Conservation (phyloP, 2,113 vertebrate species). For the Rhabdornis inornatus region DNA sequence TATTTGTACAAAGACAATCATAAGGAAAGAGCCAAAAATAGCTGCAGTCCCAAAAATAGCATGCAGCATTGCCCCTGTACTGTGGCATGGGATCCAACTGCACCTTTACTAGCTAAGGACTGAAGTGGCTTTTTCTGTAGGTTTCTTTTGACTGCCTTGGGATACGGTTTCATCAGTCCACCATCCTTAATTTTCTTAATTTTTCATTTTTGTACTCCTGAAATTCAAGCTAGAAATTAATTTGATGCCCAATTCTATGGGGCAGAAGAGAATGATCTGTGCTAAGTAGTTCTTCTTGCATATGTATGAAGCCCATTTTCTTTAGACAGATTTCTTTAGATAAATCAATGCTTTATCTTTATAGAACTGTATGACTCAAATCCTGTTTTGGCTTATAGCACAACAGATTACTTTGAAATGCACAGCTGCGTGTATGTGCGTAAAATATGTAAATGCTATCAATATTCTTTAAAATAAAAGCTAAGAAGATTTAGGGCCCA, state of each 20-base stretch:
- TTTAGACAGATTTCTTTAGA: conserved; percentile 18
- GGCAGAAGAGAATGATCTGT: neutral
- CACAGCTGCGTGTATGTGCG: neutral
- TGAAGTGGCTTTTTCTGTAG: neutral
- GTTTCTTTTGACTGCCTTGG: neutral
- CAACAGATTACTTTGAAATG: conserved; percentile 36
- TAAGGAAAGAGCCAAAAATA: neutral
- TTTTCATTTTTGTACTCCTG: neutral
- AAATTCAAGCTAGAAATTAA: neutral
- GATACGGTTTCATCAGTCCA: neutral
- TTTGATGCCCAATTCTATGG: neutral
- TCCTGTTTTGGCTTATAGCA: conserved; percentile 16
- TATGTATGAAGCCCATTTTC: neutral
- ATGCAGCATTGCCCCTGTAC: neutral
- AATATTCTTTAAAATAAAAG: neutral
- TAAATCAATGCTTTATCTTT: conserved; percentile 33
- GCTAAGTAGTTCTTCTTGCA: neutral
- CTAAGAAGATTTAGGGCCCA: neutral
- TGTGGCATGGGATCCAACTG: neutral
- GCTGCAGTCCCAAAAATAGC: neutral
- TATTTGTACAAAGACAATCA: neutral
- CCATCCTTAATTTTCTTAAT: neutral
- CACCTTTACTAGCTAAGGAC: neutral
- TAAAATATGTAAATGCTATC: neutral
- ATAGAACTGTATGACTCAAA: neutral